Percentiles rank a stretch among this genome's conserved stretches.
phyloP scores from a whole-genome alignment of 1,140 invertebrate genomes.

The Halesus radiatus region DNA sequence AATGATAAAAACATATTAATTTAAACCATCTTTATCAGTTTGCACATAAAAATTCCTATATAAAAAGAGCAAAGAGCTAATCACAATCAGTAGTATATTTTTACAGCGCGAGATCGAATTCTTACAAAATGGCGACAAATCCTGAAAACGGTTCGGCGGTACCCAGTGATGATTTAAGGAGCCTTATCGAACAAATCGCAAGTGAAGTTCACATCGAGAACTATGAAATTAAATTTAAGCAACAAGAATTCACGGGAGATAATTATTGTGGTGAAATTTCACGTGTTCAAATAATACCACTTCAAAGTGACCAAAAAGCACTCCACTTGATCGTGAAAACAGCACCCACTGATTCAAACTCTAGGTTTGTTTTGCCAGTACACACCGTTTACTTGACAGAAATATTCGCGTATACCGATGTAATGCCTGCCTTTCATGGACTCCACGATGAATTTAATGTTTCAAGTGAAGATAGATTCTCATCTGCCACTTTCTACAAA shows the following conservation, averaged over 20 bases:
- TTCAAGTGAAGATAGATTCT: not conserved
- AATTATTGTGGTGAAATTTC: not conserved
- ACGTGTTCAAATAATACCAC: not conserved
- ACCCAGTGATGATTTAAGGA: too few species aligned
- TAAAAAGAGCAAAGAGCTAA: too few species aligned
- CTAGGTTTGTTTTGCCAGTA: not conserved
- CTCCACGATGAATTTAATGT: not conserved
- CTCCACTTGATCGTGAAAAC: slow-evolving; percentile 4
- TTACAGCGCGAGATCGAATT: too few species aligned
- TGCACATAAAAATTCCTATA: too few species aligned
- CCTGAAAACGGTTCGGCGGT: too few species aligned
- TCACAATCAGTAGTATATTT: too few species aligned
- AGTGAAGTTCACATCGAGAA: not conserved
- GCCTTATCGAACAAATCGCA: not conserved
- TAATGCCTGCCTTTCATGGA: not conserved
- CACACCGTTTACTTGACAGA: not conserved
- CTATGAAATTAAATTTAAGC: not conserved
- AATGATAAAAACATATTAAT: too few species aligned
- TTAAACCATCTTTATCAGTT: too few species aligned
- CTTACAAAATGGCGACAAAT: too few species aligned
- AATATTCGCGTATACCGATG: not conserved
- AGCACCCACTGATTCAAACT: not conserved
- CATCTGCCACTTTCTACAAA: slow-evolving; percentile 25
- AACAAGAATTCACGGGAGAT: slow-evolving; percentile 8
- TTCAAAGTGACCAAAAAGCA: not conserved